Evolutionary conservation across 2,113 vertebrate genomes (phyloP), one percentile per base, ranked within the genome.

Genomic region (Mystacornis crossleyi): DNA sequence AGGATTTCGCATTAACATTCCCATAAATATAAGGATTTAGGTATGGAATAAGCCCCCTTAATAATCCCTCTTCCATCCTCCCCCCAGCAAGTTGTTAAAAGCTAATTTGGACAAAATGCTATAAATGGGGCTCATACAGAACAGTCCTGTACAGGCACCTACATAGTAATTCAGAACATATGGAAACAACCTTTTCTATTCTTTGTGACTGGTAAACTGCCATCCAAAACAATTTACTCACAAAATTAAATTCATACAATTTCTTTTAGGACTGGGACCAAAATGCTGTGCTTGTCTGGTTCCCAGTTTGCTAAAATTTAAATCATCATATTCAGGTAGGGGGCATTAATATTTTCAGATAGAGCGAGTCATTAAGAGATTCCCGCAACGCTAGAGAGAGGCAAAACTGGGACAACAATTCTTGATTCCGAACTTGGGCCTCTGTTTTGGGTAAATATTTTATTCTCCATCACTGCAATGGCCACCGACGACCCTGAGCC

Each of bases 401-500:
- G 33, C 47, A 93, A 86, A 86, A 81, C n/a, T 25, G 43, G 42
- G 43, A 25, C 33, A 47, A 28, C 18, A 26, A 4, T 43, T 73
- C 62, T 81, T 57, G 31, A 48, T 55, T 89, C 55, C 18, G 11
- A 89, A 2, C 34, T 81, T 47, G 10, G 18, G 14, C 12, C 25
- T 79, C 42, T 75, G 24, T 26, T 78, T 71, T 81, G 40, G 18
- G 29, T 82, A 38, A 72, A 38, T 38, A 57, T 64, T 83, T 47
- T 81, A 28, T 69, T 82, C 14, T 85, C 18, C 42, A 9, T 29
- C 60, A 34, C 9, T 74, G 33, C 50, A 33, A 6, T 20, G 18
- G 33, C 62, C 8, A 12, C 0, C 2, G 42, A 33, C 0, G 2
- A 33, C 10, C 4, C 26, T 40, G 62, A 70, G 51, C 8, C 15